phyloP scores from a whole-genome alignment of 2,113 vertebrate species.

The Sminthopsis crassicaudata region DNA sequence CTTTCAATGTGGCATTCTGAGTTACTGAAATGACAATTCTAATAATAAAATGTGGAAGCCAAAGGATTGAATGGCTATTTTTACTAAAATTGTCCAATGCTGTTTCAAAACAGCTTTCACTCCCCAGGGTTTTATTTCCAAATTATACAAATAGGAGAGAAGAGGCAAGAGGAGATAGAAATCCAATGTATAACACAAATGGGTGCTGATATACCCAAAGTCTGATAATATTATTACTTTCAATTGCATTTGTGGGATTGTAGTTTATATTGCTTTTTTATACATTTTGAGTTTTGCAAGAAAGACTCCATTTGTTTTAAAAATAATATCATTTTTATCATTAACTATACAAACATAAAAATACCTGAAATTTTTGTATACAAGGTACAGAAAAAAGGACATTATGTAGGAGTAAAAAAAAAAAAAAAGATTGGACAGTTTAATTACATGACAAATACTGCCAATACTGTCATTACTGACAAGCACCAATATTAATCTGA shows the following conservation, averaged over 20 bases:
- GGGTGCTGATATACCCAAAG: background rate
- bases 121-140: background rate
- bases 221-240: rapidly evolving
- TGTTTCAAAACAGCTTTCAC: background rate
- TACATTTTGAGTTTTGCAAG: background rate
- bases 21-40: background rate
- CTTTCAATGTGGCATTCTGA: background rate
- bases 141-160: no score
- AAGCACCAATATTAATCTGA: background rate
- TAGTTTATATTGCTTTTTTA: rapidly evolving
- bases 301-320: background rate
- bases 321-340: background rate
- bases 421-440: background rate
- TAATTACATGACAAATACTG: background rate
- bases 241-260: background rate
- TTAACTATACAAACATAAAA: background rate
- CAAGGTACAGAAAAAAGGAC: background rate
- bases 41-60: background rate
- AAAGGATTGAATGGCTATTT: background rate
- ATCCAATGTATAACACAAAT: rapidly evolving
- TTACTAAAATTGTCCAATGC: background rate
- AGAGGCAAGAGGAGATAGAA: background rate
- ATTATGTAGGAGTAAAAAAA: background rate
- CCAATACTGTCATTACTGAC: no score
- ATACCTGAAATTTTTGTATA: background rate